Base-by-base conservation (phyloP, 2,888 invertebrate genomes). In the Brachypterus glaber region DNA sequence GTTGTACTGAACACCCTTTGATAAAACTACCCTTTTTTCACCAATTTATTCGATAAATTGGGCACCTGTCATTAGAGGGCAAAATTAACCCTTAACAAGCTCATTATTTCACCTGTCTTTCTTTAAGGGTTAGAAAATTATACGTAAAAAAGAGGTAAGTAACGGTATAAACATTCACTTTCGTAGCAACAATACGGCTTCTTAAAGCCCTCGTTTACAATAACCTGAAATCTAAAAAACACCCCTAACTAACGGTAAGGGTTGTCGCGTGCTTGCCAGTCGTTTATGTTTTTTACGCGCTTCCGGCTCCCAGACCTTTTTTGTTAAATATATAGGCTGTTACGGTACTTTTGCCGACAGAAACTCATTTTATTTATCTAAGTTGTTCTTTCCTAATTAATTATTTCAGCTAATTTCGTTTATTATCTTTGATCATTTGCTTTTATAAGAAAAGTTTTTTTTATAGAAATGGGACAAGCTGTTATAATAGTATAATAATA, bases 61-160 rank as follows among this genome's bases (percentile, higher is more conserved):
- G 44, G 42, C 56, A 59, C 59, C 59, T 59, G 59, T 51, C 48
- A 33, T 32, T 37, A 40, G 44, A 55, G 54, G 53, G 55, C 52
- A 45, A 39, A 54, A 57, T 55, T 57, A 56, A 56, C 57, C 57
- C 57, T 57, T 57, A 55, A 56, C 51, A 46, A 45, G 48, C 50
- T 50, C 45, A 54, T 53, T 54, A 46, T 45, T 40, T 44, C 58
- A 56, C 54, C 55, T 56, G 56, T 52, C 52, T 46, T 8, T 12
- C 17, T 33, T 33, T 11, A 38, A 42, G 44, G 44, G 40, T 32
- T 30, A 17, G 30, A 42, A 27, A 5, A 9, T 27, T 27, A 9
- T 27, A 38, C 38, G n/a, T n/a, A n/a, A n/a, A n/a, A n/a, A n/a
- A n/a, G n/a, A n/a, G n/a, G n/a, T n/a, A 34, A 39, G 40, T 44